Evolutionary conservation across 2,113 vertebrate genomes (phyloP).

Genomic region (Forbesichthys papilliferus): DNA sequence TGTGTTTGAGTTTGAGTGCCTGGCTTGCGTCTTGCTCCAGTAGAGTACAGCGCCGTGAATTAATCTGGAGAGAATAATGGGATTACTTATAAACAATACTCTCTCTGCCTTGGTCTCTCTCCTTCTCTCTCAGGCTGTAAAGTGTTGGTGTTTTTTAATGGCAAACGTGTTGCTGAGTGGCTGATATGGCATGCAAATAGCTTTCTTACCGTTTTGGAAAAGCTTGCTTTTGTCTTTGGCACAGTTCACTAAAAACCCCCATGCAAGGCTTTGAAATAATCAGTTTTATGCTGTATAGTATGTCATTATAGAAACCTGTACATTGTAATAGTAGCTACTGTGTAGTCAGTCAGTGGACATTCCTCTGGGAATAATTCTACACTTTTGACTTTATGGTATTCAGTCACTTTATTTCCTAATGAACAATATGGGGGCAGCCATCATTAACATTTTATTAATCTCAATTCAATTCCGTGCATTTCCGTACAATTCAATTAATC

Average conservation of each 20-base stretch:
- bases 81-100: slow-evolving; percentile 36
- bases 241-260: too few species aligned
- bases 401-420: neutral
- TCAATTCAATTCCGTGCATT: neutral
- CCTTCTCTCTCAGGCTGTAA: slow-evolving; percentile 10
- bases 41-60: slow-evolving; percentile 38
- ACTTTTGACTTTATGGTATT: too few species aligned
- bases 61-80: slow-evolving; percentile 34
- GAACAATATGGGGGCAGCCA: neutral
- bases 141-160: slow-evolving; percentile 5
- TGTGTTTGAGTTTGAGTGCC: slow-evolving; percentile 13
- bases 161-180: neutral
- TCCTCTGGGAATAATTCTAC: too few species aligned
- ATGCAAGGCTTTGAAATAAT: too few species aligned
- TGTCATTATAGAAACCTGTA: too few species aligned
- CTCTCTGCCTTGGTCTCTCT: neutral
- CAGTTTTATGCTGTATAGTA: too few species aligned
- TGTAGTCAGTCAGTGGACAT: too few species aligned
- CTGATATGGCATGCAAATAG: neutral
- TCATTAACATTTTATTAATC: neutral
- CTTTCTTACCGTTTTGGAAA: neutral
- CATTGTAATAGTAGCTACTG: too few species aligned
- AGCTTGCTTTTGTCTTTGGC: neutral
- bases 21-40: slow-evolving; percentile 19
- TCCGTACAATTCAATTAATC: neutral